Conservation (phyloP, 2,888 invertebrate genomes). For the Parochlus steinenii region DNA sequence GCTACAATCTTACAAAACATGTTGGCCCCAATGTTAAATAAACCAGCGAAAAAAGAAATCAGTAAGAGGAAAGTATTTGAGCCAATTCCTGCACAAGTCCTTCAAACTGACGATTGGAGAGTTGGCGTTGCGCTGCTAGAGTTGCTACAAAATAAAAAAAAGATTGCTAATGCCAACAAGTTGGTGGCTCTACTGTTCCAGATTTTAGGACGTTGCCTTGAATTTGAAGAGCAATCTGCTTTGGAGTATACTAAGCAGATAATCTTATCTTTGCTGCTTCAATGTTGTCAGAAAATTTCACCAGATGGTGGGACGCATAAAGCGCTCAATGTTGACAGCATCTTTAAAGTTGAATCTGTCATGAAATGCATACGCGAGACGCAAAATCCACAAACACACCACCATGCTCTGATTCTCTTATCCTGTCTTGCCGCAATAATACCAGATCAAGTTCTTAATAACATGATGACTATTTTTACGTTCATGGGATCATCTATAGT, state of each 20-base stretch:
- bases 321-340: conserved; percentile 23
- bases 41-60: not conserved
- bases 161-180: conserved; percentile 44
- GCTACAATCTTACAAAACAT: not conserved
- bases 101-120: conserved; percentile 56
- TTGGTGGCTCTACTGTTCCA: conserved; percentile 64
- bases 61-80: not conserved
- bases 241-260: conserved; percentile 84
- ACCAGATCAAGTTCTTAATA: conserved; percentile 73
- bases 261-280: conserved; percentile 57
- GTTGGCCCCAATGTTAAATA: not conserved
- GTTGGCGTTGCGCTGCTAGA: conserved; percentile 66
- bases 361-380: conserved; percentile 83
- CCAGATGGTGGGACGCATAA: conserved; percentile 20
- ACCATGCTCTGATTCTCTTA: conserved; percentile 75
- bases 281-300: conserved; percentile 44
- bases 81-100: conserved; percentile 22
- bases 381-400: conserved; percentile 88
- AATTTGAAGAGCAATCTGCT: conserved; percentile 62
- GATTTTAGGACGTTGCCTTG: conserved; percentile 58
- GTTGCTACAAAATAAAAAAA: conserved; percentile 70
- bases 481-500: conserved; percentile 92
- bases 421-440: conserved; percentile 60
- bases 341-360: conserved; percentile 53
- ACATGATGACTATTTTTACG: conserved; percentile 93